Percentiles rank a stretch among this genome's conserved stretches.
Conservation (phyloP, 1,140 invertebrate species). For the Potamilus streckersoni region DNA sequence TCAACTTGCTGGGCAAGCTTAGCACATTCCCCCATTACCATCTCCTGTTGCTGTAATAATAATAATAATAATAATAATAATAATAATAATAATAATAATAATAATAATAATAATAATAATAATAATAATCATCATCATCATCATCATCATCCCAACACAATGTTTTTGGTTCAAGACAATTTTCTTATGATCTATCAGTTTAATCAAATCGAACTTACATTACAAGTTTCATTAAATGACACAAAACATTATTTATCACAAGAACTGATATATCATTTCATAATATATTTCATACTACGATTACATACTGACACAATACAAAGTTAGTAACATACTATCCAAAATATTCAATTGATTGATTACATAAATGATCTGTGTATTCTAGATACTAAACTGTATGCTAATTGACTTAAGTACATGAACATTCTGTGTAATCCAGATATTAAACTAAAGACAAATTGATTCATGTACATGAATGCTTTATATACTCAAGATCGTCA, state of each 20-base stretch:
- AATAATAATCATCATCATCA: background rate
- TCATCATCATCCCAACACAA: background rate
- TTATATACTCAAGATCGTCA: no score
- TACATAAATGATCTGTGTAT: no score
- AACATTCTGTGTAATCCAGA: no score
- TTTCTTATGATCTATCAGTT: background rate
- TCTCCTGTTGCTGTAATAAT: slow-evolving; percentile 59
- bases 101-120: background rate
- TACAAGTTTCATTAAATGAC: background rate
- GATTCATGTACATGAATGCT: no score
- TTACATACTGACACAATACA: no score
- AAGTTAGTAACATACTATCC: no score
- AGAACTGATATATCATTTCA: background rate
- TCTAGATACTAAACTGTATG: no score
- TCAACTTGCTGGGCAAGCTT: slow-evolving; percentile 58
- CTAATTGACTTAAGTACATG: no score
- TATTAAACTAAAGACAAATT: no score
- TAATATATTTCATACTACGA: no score
- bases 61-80: slow-evolving; percentile 17
- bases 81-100: background rate
- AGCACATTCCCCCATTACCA: slow-evolving; percentile 61
- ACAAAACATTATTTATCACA: background rate
- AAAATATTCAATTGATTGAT: no score
- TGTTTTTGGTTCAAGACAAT: background rate
- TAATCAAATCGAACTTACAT: background rate